phyloP scores from a whole-genome alignment of 2,888 invertebrate species.

The Macaria liturata region DNA sequence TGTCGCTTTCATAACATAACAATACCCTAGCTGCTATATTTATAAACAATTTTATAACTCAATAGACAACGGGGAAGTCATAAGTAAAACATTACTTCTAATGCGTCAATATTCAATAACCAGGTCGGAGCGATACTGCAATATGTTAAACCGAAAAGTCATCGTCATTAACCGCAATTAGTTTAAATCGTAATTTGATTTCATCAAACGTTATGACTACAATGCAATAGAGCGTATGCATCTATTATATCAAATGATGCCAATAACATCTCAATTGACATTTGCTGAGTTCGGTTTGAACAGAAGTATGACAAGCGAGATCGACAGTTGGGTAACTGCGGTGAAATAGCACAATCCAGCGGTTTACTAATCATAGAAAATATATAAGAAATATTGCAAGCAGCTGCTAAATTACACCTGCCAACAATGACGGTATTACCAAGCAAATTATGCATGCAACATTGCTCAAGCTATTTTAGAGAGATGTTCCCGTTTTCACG shows the following conservation, averaged over 20 bases:
- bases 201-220: conserved; percentile 8
- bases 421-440: conserved; percentile 19
- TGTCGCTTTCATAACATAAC: conserved; percentile 44
- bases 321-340: conserved; percentile 31
- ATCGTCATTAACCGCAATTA: conserved; percentile 1
- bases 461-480: conserved; percentile 23
- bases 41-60: conserved; percentile 42
- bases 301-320: conserved; percentile 29
- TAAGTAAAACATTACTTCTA: conserved; percentile 38
- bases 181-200: conserved; percentile 7
- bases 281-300: background rate
- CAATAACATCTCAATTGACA: conserved; percentile 14
- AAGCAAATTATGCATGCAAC: conserved; percentile 30
- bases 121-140: conserved; percentile 22
- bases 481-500: conserved; percentile 26
- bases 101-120: conserved; percentile 12
- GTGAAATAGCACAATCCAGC: conserved; percentile 34
- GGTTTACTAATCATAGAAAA: conserved; percentile 46
- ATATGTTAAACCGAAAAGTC: conserved; percentile 10
- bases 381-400: conserved; percentile 23
- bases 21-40: conserved; percentile 40
- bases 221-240: conserved; percentile 21
- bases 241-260: conserved; percentile 13
- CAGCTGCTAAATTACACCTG: too few species aligned
- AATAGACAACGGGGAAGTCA: conserved; percentile 37